Evolutionary conservation across 1,140 invertebrate genomes (phyloP), one percentile per base, ranked within the genome.

Genomic region (Zaprionus nigranus): DNA sequence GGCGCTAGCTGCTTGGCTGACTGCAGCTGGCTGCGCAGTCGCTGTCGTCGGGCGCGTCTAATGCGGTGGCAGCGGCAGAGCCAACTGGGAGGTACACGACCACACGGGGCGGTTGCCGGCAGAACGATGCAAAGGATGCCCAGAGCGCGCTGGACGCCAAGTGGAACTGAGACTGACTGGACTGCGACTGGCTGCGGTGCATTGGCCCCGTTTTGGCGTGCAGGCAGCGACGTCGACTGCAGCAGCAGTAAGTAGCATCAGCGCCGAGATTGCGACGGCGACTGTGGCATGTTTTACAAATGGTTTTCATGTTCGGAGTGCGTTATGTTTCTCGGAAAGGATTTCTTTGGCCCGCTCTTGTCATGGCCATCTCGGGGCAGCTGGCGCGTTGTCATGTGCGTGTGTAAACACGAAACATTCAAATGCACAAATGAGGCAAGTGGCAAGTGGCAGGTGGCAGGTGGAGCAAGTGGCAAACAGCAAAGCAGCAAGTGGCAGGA

Each of bases 321-420:
- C 82, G 75, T 86, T 88, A 88, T 88, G 84, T 88, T 88, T 88
- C 84, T 88, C 65, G 84, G 84, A 88, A 88, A 88, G 84, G 84
- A 88, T 88, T 88, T 69, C 84, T 81, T 80, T 71, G 80, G 74
- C 62, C 62, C 30, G 70, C 80, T 88, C 80, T 88, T 88, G 84
- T 90, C 84, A 76, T 88, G 85, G 84, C 84, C 84, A 90, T 88
- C 84, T 80, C 80, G 82, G 17, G 46, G 46, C 46, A 20, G 46
- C 46, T 20, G 2, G n/a, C 40, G 40, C n/a, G 15, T 46, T 46
- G 40, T 46, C 36, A 38, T 51, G 46, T 22, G 46, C 17, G 46
- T 12, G 38, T 76, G 81, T 73, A 75, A 84, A 81, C 81, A 84
- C 51, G 73, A 69, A 76, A 78, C 83, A 88, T 87, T 88, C 83